phyloP scores from a whole-genome alignment of 2,113 vertebrate species.

The Pelodiscus sinensis region DNA sequence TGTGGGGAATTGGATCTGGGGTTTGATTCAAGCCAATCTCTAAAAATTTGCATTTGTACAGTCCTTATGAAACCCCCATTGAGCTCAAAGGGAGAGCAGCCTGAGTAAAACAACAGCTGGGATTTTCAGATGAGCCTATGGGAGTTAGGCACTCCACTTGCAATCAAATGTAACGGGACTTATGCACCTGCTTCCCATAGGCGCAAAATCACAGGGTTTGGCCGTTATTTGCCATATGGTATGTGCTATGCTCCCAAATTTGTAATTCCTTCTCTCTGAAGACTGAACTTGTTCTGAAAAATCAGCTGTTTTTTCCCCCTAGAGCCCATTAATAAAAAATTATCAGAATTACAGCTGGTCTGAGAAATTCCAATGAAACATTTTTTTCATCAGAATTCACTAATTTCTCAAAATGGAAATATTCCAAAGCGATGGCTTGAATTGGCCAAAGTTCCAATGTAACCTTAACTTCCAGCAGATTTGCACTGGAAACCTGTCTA shows the following conservation, averaged over 20 bases:
- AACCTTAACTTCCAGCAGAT: not conserved
- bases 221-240: not conserved
- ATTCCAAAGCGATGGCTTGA: not conserved
- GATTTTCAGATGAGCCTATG: not conserved
- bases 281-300: slow-evolving; percentile 11
- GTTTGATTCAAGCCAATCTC: not conserved
- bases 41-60: not conserved
- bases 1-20: not conserved
- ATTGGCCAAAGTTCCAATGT: too few relatives aligned
- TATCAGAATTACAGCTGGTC: not conserved
- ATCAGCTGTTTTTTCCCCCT: not conserved
- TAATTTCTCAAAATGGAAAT: not conserved
- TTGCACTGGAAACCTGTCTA: not conserved
- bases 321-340: slow-evolving; percentile 11
- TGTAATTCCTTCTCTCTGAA: slow-evolving; percentile 8
- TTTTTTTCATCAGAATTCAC: not conserved
- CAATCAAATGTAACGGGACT: not conserved
- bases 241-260: not conserved
- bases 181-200: not conserved
- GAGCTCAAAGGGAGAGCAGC: not conserved
- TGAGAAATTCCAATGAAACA: not conserved
- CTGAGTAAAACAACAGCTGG: not conserved
- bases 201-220: not conserved
- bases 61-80: not conserved
- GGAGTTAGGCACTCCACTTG: not conserved